phyloP scores from a whole-genome alignment of 2,888 invertebrate genomes.

The Dermolepida albohirtum region DNA sequence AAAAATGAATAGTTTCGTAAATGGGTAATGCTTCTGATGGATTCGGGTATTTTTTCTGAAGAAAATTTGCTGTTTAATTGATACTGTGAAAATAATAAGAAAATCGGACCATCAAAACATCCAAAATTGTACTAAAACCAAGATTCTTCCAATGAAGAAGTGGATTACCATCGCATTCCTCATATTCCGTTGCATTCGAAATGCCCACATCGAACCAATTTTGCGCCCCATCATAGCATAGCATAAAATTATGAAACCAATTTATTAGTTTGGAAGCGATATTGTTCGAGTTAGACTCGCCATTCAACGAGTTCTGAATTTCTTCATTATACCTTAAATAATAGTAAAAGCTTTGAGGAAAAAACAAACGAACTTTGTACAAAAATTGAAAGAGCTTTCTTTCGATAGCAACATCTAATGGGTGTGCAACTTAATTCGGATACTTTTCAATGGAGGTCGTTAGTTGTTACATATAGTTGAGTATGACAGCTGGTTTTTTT shows the following conservation, averaged over 20 bases:
- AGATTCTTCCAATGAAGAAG: constrained; percentile 80
- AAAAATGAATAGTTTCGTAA: constrained; percentile 58
- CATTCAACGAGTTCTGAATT: constrained; percentile 4
- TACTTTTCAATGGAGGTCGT: no score
- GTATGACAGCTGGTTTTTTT: no score
- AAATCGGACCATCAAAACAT: constrained; percentile 72
- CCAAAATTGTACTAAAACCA: constrained; percentile 76
- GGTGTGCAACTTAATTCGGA: no score
- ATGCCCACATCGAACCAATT: constrained; percentile 77
- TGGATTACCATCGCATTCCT: constrained; percentile 77
- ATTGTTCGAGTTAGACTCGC: constrained; percentile 45
- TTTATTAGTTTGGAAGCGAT: constrained; percentile 54
- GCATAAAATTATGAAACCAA: constrained; percentile 59
- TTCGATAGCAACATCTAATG: no score
- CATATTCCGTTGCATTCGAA: constrained; percentile 71
- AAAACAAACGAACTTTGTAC: no score
- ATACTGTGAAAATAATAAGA: background rate
- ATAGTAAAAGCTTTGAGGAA: no score
- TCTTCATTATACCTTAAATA: constrained; percentile 22
- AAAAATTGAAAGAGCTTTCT: no score
- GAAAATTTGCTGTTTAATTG: background rate
- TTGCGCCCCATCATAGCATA: constrained; percentile 70
- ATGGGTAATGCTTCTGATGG: constrained; percentile 52
- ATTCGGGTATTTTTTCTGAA: constrained; percentile 59
- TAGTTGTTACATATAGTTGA: no score